Evolutionary conservation across 1,140 invertebrate species (phyloP).

Genomic region (Zaprionus camerounensis): DNA sequence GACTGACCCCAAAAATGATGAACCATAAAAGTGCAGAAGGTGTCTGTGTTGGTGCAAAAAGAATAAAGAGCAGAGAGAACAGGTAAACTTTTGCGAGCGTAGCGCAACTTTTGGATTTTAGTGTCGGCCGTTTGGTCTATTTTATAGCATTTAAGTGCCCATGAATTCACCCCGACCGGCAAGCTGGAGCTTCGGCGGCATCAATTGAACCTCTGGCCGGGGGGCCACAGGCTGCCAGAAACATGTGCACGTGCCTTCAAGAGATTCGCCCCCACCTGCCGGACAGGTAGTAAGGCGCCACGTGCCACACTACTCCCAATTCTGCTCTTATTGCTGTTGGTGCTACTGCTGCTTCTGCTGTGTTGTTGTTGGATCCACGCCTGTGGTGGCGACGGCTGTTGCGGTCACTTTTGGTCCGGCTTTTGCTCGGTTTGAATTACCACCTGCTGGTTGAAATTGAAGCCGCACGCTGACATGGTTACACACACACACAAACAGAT

Average conservation of each 20-base stretch:
- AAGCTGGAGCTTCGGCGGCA: conserved; percentile 36
- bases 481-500: conserved; percentile 3
- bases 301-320: conserved; percentile 2
- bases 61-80: conserved; percentile 28
- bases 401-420: conserved; percentile 58
- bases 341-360: conserved; percentile 16
- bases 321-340: not conserved
- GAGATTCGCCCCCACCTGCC: conserved; percentile 25
- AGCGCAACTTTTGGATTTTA: conserved; percentile 75
- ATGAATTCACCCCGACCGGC: conserved; percentile 68
- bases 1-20: conserved; percentile 65
- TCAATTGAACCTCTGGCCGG: conserved; percentile 44
- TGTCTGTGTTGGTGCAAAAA: conserved; percentile 33
- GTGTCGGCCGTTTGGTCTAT: conserved; percentile 73
- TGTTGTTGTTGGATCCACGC: conserved; percentile 29
- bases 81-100: conserved; percentile 62
- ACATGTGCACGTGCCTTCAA: conserved; percentile 59
- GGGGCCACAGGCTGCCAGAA: conserved; percentile 49
- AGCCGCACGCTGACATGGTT: conserved; percentile 4
- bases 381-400: conserved; percentile 21
- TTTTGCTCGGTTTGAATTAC: conserved; percentile 48
- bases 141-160: conserved; percentile 80
- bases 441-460: conserved; percentile 25
- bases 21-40: conserved; percentile 68
- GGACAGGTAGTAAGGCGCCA: conserved; percentile 14